Percentiles rank a stretch among this genome's conserved stretches.
Evolutionary conservation across 2,113 vertebrate genomes (phyloP).

Genomic region (Ophiodon elongatus): DNA sequence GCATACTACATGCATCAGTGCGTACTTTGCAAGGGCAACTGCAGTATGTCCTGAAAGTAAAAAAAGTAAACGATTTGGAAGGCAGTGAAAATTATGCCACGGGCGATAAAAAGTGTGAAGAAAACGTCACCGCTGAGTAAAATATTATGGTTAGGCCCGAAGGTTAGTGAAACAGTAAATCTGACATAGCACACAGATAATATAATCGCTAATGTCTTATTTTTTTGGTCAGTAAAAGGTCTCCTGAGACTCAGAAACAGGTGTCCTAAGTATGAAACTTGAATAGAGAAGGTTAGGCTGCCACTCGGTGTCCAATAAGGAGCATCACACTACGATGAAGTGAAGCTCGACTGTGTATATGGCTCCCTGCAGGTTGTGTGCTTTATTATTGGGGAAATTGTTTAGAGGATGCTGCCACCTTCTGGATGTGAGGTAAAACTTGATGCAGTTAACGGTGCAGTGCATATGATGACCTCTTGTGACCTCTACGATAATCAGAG

Average conservation of each 20-base stretch:
- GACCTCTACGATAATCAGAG: neutral
- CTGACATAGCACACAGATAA: neutral
- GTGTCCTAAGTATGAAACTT: constrained; percentile 28
- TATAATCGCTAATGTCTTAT: neutral
- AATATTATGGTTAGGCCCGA: neutral
- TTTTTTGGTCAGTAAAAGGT: neutral
- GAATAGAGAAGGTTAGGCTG: constrained; percentile 37
- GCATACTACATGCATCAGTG: too few species aligned
- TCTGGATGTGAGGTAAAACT: constrained; percentile 9
- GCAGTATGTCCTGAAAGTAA: too few species aligned
- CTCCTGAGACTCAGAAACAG: constrained; percentile 43
- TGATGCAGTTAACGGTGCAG: neutral
- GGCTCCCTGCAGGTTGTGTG: neutral
- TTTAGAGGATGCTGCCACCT: constrained; percentile 43
- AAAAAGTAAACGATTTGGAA: neutral
- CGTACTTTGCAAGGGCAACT: too few species aligned
- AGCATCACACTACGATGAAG: constrained; percentile 35
- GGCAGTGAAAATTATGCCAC: neutral
- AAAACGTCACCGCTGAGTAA: neutral
- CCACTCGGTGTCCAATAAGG: constrained; percentile 55
- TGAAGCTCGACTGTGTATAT: neutral
- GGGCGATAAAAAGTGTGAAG: too few species aligned
- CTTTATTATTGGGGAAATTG: neutral
- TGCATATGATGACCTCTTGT: neutral
- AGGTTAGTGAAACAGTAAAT: too few species aligned